phyloP scores from a whole-genome alignment of 1,140 invertebrate species.

The Brachionus sp. region DNA sequence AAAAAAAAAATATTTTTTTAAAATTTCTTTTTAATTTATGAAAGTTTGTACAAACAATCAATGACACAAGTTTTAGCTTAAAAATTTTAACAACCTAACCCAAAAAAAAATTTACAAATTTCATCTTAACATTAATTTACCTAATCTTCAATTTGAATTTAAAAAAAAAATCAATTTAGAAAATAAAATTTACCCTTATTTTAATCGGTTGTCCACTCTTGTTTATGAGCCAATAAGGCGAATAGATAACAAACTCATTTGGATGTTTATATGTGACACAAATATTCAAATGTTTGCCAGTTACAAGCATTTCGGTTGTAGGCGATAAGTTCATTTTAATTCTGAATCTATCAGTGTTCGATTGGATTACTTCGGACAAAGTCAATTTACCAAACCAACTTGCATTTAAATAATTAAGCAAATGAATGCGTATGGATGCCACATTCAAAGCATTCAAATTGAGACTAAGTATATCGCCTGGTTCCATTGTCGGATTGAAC shows the following conservation, averaged over 20 bases:
- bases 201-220: constrained; percentile 36
- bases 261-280: constrained; percentile 23
- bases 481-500: constrained; percentile 8
- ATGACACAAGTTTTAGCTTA: no score
- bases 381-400: constrained; percentile 5
- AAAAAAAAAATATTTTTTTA: no score
- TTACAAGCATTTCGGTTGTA: constrained; percentile 29
- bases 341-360: not conserved
- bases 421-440: not conserved
- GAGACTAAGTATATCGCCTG: constrained; percentile 25
- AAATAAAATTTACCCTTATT: not conserved
- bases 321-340: constrained; percentile 33
- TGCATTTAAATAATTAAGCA: constrained; percentile 23
- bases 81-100: no score
- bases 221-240: constrained; percentile 37
- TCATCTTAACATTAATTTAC: no score
- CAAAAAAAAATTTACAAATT: no score
- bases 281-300: constrained; percentile 27
- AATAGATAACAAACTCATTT: constrained; percentile 32
- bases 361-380: not conserved
- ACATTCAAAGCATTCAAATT: not conserved
- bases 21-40: no score
- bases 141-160: no score
- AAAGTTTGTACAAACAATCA: no score
- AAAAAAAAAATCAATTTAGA: no score